Base-by-base conservation (phyloP, 2,113 vertebrate species). In the Corythaixoides concolor region DNA sequence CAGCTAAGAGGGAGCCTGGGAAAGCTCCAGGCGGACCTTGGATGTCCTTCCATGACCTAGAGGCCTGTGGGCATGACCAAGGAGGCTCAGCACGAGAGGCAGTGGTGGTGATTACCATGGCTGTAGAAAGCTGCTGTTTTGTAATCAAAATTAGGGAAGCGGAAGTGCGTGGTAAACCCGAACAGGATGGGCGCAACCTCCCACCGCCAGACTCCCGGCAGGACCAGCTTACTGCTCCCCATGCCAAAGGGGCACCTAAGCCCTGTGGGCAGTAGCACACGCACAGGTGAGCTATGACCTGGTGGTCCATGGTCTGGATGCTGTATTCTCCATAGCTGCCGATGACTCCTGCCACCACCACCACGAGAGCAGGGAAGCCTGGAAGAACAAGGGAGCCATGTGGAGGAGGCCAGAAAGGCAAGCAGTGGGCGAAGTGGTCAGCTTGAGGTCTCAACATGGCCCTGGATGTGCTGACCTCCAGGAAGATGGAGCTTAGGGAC, bases 351-450 rank as follows among this genome's bases (percentile, higher is more conserved):
- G 95, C 69, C 59, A 96, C 88, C 8, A 82, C 90, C 80, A 98
- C 97, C n/a, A 98, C 12, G 0, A 98, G 73, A 68, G 45, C n/a
- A 0, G 98, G 98, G n/a, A 98, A 88, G 58, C 98, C 97, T 98
- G 84, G 53, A 30, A 58, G 5, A 21, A 55, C 26, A 85, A 66
- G 35, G 12, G 35, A 92, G 17, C 58, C 19, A 35, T 3, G 1
- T 69, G 33, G 7, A 62, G 18, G 21, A 58, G 52, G 33, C 28
- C 26, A 26, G 43, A 35, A 64, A 60, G 20, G 32, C 27, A 33
- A 32, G n/a, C 3, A 4, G 47, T 2, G 3, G 32, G 45, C 1
- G 2, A 43, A n/a, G 39, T 19, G 26, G 26, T 47, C 1, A 1
- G 8, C 12, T 9, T 56, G 33, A 27, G 53, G 9, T 56, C 41